phyloP scores from a whole-genome alignment of 2,888 invertebrate genomes.

The Tortricodes alternella region DNA sequence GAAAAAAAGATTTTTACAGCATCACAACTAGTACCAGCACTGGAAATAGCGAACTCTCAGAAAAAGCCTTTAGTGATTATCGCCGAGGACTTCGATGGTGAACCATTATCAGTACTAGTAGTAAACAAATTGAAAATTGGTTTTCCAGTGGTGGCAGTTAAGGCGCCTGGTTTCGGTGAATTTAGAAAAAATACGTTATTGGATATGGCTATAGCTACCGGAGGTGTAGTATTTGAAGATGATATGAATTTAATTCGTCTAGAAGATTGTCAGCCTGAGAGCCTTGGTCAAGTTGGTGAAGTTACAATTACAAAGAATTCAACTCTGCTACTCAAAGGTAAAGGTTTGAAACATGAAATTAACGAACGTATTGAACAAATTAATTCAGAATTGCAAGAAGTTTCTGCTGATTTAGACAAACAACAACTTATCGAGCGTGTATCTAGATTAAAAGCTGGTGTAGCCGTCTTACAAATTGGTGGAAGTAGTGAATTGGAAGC shows the following conservation, averaged over 20 bases:
- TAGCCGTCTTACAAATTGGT: constrained; percentile 90
- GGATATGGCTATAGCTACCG: constrained; percentile 96
- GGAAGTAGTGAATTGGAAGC: constrained; percentile 95
- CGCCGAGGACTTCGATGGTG: constrained; percentile 97
- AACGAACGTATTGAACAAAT: constrained; percentile 90
- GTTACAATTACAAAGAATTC: constrained; percentile 96
- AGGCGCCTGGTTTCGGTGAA: constrained; percentile 98
- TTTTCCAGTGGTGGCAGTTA: constrained; percentile 95
- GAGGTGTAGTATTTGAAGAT: constrained; percentile 96
- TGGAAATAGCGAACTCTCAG: constrained; percentile 95
- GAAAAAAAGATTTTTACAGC: constrained; percentile 98
- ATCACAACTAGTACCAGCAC: constrained; percentile 96
- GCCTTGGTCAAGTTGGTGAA: constrained; percentile 93
- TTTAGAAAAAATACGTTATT: constrained; percentile 93
- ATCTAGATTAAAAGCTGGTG: constrained; percentile 92
- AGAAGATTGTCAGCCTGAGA: constrained; percentile 91
- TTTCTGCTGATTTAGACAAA: constrained; percentile 94
- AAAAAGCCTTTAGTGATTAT: constrained; percentile 96
- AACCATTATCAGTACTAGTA: constrained; percentile 95
- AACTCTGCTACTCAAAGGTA: constrained; percentile 86
- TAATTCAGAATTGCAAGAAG: constrained; percentile 90
- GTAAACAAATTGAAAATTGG: constrained; percentile 94
- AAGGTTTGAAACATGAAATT: constrained; percentile 90
- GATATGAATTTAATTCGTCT: constrained; percentile 93
- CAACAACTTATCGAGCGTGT: constrained; percentile 94